phyloP scores from a whole-genome alignment of 2,797 vertebrate genomes.

The Gobio occitaniae region DNA sequence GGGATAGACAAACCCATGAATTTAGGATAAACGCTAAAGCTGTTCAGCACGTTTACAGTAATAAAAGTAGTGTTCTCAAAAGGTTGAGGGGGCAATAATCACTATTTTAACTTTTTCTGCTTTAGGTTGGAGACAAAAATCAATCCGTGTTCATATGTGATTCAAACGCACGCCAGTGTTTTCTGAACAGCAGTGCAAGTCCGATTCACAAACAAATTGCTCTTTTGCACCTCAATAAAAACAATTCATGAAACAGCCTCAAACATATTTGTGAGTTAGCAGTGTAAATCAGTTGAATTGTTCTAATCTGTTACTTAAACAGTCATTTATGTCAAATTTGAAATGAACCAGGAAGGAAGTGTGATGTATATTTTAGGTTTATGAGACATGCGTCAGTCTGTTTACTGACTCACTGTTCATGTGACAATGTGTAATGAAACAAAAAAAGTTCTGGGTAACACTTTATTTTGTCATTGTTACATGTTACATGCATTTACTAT shows the following conservation, averaged over 20 bases:
- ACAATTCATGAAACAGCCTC: background rate
- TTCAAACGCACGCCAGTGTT: background rate
- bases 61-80: slow-evolving; percentile 7
- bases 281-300: background rate
- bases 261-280: background rate
- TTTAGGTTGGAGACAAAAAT: background rate
- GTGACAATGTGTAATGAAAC: background rate
- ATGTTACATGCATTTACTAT: too few species aligned
- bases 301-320: background rate
- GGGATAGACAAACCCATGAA: background rate
- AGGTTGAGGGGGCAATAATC: background rate
- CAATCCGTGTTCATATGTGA: background rate
- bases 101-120: background rate
- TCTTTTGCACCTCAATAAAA: background rate
- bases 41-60: slow-evolving; percentile 1
- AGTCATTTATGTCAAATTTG: background rate
- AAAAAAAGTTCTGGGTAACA: too few species aligned
- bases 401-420: background rate
- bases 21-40: slow-evolving; percentile 13
- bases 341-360: background rate
- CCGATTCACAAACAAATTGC: background rate
- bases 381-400: background rate
- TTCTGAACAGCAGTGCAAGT: background rate
- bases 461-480: too few species aligned
- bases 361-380: background rate